Evolutionary conservation across 2,797 vertebrate species (phyloP).

Genomic region (Glossophaga mutica): DNA sequence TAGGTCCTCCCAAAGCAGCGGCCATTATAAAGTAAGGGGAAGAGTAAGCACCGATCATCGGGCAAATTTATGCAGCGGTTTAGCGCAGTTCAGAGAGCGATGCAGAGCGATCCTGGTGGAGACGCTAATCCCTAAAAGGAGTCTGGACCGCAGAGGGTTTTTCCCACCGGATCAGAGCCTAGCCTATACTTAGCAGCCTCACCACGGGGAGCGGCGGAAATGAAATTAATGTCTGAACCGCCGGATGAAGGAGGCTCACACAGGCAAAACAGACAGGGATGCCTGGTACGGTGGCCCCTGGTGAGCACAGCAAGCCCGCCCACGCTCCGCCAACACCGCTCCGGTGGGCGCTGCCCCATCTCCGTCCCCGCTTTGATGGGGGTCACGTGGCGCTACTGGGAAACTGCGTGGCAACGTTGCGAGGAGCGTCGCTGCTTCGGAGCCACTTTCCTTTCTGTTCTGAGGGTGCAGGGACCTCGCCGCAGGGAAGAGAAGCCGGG

Average conservation of each 20-base stretch:
- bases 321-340: neutral
- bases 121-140: slow-evolving; percentile 31
- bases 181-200: neutral
- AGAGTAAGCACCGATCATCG: neutral
- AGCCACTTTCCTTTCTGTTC: neutral
- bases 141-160: neutral
- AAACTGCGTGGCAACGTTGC: neutral
- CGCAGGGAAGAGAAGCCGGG: neutral
- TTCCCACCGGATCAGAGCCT: neutral
- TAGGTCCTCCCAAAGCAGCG: neutral
- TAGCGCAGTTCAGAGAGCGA: neutral
- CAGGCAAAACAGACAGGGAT: slow-evolving; percentile 5
- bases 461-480: neutral
- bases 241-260: neutral
- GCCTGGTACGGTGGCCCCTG: neutral
- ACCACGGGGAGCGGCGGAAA: neutral
- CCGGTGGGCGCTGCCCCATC: neutral
- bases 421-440: neutral
- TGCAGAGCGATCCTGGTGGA: neutral
- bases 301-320: neutral
- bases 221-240: neutral
- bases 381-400: neutral
- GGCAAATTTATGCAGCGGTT: neutral
- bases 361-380: neutral
- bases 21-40: neutral